These are phyloP conservation scores for Toxotes lorentzi DNA, from an alignment of 2,797 vertebrate genomes.

Conservation along the genomic window DNA sequence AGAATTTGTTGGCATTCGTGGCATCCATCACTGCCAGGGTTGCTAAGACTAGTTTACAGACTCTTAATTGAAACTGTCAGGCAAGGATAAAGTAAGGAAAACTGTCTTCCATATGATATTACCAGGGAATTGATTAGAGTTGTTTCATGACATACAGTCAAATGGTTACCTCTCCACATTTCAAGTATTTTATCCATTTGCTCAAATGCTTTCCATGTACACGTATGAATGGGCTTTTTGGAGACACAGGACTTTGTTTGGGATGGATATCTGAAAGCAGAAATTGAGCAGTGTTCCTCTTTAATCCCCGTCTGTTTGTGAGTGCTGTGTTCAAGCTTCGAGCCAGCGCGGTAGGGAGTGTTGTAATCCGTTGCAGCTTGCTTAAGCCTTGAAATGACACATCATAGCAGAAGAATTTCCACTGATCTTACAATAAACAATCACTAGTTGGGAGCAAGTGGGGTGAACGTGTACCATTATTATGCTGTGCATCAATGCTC, in stretches of 20 bases:
- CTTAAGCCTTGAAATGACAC: constrained; percentile 37
- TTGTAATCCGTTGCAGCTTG: constrained; percentile 41
- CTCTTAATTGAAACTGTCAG: constrained; percentile 39
- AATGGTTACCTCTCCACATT: neutral
- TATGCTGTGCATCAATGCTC: constrained; percentile 17
- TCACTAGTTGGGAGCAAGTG: constrained; percentile 26
- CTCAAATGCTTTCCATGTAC: neutral
- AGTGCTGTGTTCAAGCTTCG: constrained; percentile 12
- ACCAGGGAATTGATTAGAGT: too few species aligned
- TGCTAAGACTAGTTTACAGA: constrained; percentile 28
- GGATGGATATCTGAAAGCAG: neutral
- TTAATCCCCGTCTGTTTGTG: constrained; percentile 7
- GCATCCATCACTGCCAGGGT: constrained; percentile 5
- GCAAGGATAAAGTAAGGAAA: constrained; percentile 2
- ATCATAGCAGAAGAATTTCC: constrained; percentile 29
- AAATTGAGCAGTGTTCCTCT: constrained; percentile 9
- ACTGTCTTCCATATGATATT: neutral
- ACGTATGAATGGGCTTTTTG: neutral
- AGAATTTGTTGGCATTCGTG: neutral
- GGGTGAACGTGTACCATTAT: constrained; percentile 25
- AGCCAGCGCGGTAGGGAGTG: constrained; percentile 8
- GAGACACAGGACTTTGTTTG: neutral
- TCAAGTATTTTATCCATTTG: neutral
- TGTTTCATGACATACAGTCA: neutral
- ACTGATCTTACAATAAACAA: constrained; percentile 55